Evolutionary conservation across 53 echinoderm and acorn worm genomes (phyloP).

Genomic region (Crossaster papposus): DNA sequence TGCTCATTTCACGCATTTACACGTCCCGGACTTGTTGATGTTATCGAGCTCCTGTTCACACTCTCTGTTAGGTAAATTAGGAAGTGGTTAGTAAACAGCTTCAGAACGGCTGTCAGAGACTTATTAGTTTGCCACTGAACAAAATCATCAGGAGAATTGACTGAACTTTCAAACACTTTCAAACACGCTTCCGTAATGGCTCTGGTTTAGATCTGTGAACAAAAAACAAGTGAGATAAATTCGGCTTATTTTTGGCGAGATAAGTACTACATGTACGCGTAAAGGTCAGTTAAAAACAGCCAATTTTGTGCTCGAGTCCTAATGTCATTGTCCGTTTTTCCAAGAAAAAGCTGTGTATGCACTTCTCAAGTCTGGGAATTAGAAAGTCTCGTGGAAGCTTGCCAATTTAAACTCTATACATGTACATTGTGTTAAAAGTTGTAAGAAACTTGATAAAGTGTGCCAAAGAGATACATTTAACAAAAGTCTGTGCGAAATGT

Average conservation of each 20-base stretch:
- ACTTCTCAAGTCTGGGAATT: no score
- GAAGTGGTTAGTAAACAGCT: conserved; percentile 34
- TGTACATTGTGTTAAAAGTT: no score
- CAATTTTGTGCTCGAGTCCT: background rate
- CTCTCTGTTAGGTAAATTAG: conserved; percentile 33
- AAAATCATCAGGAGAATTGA: conserved; percentile 25
- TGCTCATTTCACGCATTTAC: conserved; percentile 4
- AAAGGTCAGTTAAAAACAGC: background rate
- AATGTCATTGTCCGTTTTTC: conserved; percentile 7
- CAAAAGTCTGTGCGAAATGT: no score
- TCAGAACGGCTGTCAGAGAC: conserved; percentile 4
- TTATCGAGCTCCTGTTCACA: conserved; percentile 22
- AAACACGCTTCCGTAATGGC: background rate
- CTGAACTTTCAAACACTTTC: conserved; percentile 5
- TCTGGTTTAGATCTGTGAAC: background rate
- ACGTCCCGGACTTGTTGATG: conserved; percentile 6
- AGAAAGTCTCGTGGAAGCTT: no score
- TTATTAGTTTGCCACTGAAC: conserved; percentile 4
- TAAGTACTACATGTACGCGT: background rate
- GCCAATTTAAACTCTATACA: no score
- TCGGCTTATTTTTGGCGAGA: background rate
- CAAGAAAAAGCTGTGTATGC: background rate
- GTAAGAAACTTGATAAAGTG: no score
- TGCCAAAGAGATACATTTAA: no score
- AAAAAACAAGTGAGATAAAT: no score